These are phyloP conservation scores for Ciconia stormi DNA, from an alignment of 2,113 vertebrate species.

Conservation along the genomic window DNA sequence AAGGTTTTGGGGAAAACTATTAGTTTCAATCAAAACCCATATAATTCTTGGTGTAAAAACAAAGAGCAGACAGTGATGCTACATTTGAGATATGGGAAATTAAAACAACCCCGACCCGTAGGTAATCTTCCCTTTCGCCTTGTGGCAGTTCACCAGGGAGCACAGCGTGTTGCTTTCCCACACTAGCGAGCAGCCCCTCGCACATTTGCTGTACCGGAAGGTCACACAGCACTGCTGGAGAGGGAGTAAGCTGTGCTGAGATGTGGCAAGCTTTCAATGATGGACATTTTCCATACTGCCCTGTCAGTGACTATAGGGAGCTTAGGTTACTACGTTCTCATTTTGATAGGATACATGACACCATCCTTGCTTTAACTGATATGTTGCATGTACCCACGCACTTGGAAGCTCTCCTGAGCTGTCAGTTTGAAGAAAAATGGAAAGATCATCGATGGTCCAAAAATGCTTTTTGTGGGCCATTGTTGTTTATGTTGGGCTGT, in stretches of 20 bases:
- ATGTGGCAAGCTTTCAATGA: background rate
- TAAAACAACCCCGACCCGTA: background rate
- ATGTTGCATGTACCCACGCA: background rate
- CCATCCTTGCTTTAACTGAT: background rate
- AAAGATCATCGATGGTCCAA: background rate
- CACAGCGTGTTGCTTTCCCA: background rate
- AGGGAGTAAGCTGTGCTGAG: background rate
- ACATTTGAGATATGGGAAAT: background rate
- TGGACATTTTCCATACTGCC: background rate
- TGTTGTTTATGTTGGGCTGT: background rate
- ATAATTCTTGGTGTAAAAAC: background rate
- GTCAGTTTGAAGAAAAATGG: slow-evolving; percentile 32
- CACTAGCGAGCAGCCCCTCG: rapidly evolving
- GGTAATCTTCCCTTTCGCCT: background rate
- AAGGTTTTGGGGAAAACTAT: background rate
- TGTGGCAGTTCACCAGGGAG: background rate
- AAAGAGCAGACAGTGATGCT: background rate
- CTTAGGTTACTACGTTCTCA: background rate
- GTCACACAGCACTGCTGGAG: background rate
- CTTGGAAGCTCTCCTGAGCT: slow-evolving; percentile 10
- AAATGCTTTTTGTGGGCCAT: slow-evolving; percentile 13
- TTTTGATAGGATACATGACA: background rate
- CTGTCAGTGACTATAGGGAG: background rate
- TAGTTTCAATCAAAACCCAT: background rate
- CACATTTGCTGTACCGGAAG: background rate